Base-by-base conservation (phyloP, 1,140 invertebrate genomes). In the Oreohelix idahoensis region DNA sequence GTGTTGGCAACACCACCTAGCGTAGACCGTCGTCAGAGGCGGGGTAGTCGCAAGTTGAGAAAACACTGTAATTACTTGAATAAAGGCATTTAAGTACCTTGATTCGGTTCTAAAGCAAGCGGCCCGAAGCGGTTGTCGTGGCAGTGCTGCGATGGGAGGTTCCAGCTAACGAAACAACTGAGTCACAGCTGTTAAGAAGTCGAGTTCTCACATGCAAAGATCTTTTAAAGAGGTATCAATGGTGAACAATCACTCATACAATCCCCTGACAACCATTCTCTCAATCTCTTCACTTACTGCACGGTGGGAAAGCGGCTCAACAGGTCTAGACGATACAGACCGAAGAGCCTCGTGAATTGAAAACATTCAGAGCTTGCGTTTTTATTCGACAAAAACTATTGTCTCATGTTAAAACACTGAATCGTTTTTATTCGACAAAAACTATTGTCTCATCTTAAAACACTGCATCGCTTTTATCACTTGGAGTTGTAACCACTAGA, bases 61-160 rank as follows among this genome's bases (percentile, higher is more conserved):
- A 82, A 82, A 82, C 80, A 82, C 71, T 66, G 49, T 82, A 58
- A 82, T 82, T 82, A 82, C 20, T 51, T 23, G 66, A 74, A 82
- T 82, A 39, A 75, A 51, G 63, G 35, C 51, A 1, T 45, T 82
- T 74, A 82, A 82, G n/a, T 82, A 75, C 80, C 71, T 82, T 82
- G 8, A 74, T 82, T 82, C 80, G 35, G 35, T 36, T 70, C 29
- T 36, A 80, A 80, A 45, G 29, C 79, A 23, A 26, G 63, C 79
- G 1, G 63, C 79, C 58, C 4, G 53, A n/a, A 79, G 58, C 77
- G 32, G 36, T 79, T 38, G 77, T 2, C 58, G 32, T 4, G 35
- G 4, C 15, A n/a, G 42, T 45, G 45, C 8, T n/a, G 39, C 29
- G 32, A n/a, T n/a, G 26, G 38, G 74, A 29, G n/a, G 74, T 13